phyloP scores from a whole-genome alignment of 2,113 vertebrate species.

The Microtus oregoni region DNA sequence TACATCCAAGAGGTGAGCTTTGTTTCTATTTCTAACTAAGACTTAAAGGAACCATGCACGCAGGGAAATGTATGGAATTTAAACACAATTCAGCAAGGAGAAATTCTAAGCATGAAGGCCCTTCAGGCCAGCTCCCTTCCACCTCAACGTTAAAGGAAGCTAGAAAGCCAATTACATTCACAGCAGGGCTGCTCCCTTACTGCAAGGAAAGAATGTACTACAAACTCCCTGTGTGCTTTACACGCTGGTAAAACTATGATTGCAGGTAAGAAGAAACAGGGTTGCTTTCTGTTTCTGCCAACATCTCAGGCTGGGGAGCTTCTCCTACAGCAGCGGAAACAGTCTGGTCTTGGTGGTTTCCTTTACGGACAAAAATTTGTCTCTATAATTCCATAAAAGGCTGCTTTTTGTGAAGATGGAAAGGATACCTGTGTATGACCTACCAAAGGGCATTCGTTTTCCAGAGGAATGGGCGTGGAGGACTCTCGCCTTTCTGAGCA shows the following conservation, averaged over 20 bases:
- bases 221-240: slow-evolving; percentile 69
- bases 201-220: slow-evolving; percentile 67
- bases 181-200: slow-evolving; percentile 74
- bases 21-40: slow-evolving; percentile 56
- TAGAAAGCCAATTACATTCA: slow-evolving; percentile 80
- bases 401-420: not conserved
- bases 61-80: slow-evolving; percentile 61
- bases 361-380: slow-evolving; percentile 38
- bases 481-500: not conserved
- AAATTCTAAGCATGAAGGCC: slow-evolving; percentile 65
- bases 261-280: slow-evolving; percentile 73
- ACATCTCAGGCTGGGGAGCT: slow-evolving; percentile 50
- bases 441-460: not conserved
- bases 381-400: slow-evolving; percentile 33
- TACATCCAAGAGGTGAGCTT: slow-evolving; percentile 44
- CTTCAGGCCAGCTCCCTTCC: slow-evolving; percentile 63
- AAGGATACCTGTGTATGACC: not conserved
- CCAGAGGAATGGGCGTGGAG: not conserved
- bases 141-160: slow-evolving; percentile 68
- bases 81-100: slow-evolving; percentile 68
- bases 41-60: slow-evolving; percentile 65
- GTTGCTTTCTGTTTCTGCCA: slow-evolving; percentile 72
- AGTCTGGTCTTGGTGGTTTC: slow-evolving; percentile 7
- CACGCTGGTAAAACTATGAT: slow-evolving; percentile 71
- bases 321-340: slow-evolving; percentile 43